Evolutionary conservation across 1,140 invertebrate species (phyloP).

Genomic region (Aphelenchoides avenae): DNA sequence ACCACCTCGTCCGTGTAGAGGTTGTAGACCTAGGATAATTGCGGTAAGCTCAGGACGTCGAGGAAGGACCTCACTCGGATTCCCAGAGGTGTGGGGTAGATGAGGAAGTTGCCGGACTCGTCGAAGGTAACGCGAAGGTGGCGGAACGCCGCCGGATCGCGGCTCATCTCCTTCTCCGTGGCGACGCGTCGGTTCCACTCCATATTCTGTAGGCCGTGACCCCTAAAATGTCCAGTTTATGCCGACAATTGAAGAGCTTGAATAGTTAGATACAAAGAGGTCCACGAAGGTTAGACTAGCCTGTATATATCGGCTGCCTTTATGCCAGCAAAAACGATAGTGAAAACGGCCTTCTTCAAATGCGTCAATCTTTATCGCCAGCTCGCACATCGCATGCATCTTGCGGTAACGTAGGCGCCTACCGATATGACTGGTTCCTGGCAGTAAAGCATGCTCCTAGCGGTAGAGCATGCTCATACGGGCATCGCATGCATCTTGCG

Average conservation of each 20-base stretch:
- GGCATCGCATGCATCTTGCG: no score
- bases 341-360: constrained; percentile 9
- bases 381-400: no score
- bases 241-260: no score
- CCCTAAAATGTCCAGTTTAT: constrained; percentile 64
- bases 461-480: no score
- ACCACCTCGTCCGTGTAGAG: constrained; percentile 82
- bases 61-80: constrained; percentile 68
- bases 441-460: no score
- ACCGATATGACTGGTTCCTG: no score
- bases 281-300: not conserved
- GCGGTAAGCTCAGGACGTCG: not conserved
- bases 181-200: constrained; percentile 95
- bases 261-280: no score
- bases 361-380: no score
- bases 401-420: no score
- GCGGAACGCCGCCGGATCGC: constrained; percentile 36
- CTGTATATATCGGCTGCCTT: not conserved
- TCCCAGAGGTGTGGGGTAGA: constrained; percentile 91
- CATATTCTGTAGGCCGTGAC: constrained; percentile 80
- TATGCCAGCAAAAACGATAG: constrained; percentile 11
- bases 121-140: constrained; percentile 71
- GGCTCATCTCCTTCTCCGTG: constrained; percentile 77
- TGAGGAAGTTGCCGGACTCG: constrained; percentile 83
- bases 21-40: constrained; percentile 71